phyloP scores from a whole-genome alignment of 2,113 vertebrate genomes.

The Peromyscus californicus region DNA sequence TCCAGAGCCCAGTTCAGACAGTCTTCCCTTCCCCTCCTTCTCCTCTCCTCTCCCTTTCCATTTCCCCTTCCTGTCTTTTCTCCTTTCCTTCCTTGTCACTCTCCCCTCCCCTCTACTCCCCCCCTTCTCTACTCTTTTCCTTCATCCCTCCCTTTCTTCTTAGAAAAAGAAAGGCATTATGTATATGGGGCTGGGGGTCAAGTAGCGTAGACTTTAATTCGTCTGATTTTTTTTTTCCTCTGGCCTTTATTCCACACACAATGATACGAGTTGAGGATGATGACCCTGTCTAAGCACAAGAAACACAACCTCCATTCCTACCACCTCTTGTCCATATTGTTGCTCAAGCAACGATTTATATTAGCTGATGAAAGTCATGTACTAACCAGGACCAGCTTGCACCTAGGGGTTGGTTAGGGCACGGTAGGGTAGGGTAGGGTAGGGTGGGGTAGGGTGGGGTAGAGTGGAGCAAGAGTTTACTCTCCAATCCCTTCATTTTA shows the following conservation, averaged over 20 bases:
- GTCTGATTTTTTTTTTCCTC: background rate
- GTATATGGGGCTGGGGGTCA: background rate
- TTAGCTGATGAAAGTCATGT: background rate
- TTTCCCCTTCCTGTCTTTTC: background rate
- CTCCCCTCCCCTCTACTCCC: too few relatives aligned
- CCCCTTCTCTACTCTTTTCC: background rate
- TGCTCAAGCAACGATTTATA: background rate
- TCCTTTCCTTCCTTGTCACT: too few relatives aligned
- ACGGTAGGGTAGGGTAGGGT: background rate
- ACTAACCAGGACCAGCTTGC: background rate
- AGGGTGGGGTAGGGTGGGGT: background rate
- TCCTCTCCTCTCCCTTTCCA: background rate
- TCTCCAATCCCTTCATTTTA: background rate
- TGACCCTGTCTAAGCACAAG: background rate
- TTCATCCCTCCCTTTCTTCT: background rate
- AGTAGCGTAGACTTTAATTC: background rate
- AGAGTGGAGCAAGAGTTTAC: background rate
- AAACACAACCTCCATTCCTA: background rate
- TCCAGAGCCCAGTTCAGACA: constrained; percentile 27
- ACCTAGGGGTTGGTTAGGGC: background rate
- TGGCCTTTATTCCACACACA: background rate
- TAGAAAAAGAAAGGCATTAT: background rate
- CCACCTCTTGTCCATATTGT: background rate
- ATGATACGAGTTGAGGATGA: background rate
- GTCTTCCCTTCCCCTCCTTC: background rate